Base-by-base conservation (phyloP, 2,888 invertebrate genomes). In the Augiades crinisus region DNA sequence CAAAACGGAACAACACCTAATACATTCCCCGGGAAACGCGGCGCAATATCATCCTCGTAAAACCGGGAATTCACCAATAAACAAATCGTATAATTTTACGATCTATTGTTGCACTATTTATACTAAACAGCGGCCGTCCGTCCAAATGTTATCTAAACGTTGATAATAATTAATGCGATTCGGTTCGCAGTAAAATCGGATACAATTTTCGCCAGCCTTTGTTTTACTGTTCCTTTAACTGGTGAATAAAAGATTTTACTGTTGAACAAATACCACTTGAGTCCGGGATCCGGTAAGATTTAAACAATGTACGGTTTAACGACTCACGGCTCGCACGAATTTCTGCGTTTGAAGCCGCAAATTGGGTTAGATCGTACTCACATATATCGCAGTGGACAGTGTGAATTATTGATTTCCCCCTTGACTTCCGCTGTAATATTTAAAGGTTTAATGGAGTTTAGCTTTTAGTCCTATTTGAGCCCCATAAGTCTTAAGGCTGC, bases 21-120 rank as follows among this genome's bases (percentile, higher is more conserved):
- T 10, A 27, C 10, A 10, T 5, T 10, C 3, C 10, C 10, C 14
- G 22, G 14, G 40, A 40, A 24, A 40, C 40, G 27, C n/a, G 5
- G 24, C 14, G 12, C 27, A 27, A 24, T 24, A 27, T n/a, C 46
- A 10, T 21, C 24, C 10, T 36, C 46, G 19, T 46, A 46, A 46
- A 46, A 7, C 24, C 2, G 13, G 37, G 37, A 37, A 46, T 46
- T 27, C 8, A 43, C 34, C 17, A 24, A 36, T 46, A 37, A 46
- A 46, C 46, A 27, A 46, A 46, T 46, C 36, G 36, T 37, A 37
- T 30, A 17, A 12, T 37, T 47, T 47, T 19, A 47, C 46, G 46
- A 47, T 12, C 46, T 14, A 37, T 37, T 47, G 17, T 31, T 17
- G 2, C 21, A 31, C 43, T 44, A 44, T 44, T 44, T 44, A 44